phyloP scores from a whole-genome alignment of 2,888 invertebrate genomes.

The Chymomyza fuscimana region DNA sequence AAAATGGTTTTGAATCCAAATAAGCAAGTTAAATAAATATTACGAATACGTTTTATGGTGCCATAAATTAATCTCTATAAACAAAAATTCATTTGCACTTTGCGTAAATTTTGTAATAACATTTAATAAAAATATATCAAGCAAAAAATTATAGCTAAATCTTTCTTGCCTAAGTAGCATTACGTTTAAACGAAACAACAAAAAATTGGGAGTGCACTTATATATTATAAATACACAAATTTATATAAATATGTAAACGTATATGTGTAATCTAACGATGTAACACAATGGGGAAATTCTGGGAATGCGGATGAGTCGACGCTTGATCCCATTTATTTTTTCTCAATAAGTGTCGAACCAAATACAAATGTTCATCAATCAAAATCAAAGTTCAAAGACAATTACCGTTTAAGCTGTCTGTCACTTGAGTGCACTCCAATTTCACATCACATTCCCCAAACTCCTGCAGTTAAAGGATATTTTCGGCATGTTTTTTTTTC shows the following conservation, averaged over 20 bases:
- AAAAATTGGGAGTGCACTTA: not conserved
- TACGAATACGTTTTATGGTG: not conserved
- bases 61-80: not conserved
- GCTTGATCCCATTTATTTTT: not conserved
- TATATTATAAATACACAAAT: not conserved
- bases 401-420: conserved; percentile 23
- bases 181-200: no score
- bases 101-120: not conserved
- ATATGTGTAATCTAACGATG: not conserved
- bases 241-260: not conserved
- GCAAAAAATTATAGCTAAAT: not conserved
- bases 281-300: not conserved
- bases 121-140: not conserved
- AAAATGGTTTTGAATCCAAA: not conserved
- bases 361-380: conserved; percentile 53
- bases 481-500: not conserved
- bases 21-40: not conserved
- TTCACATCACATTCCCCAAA: not conserved
- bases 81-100: not conserved
- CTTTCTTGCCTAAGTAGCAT: not conserved
- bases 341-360: conserved; percentile 45
- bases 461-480: conserved; percentile 5
- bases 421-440: conserved; percentile 24
- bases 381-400: conserved; percentile 48
- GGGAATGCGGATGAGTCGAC: not conserved